A percentile compares a stretch with the other conserved stretches of the same genome.
These are phyloP conservation scores for Ciconia stormi DNA, from an alignment of 2,113 vertebrate genomes.

Conservation along the genomic window DNA sequence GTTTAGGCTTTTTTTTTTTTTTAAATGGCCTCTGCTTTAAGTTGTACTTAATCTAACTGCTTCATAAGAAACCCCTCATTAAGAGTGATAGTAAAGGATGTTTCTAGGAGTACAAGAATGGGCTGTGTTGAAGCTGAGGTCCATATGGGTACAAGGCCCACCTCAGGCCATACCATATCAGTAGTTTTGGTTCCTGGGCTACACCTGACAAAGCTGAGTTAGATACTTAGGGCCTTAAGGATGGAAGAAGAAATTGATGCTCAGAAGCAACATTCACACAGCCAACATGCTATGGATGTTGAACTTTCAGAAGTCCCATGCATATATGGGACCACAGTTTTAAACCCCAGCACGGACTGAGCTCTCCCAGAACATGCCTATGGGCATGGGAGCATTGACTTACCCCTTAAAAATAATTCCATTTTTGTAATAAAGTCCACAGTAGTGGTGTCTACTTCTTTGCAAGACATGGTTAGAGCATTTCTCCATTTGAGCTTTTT, in stretches of 20 bases:
- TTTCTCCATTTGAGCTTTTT: background rate
- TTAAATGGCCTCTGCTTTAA: background rate
- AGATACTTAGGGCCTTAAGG: background rate
- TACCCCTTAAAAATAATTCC: background rate
- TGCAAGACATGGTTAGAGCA: background rate
- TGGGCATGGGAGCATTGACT: background rate
- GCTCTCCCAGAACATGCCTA: background rate
- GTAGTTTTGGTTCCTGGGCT: background rate
- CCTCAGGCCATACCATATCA: background rate
- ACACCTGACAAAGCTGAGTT: background rate
- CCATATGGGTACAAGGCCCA: background rate
- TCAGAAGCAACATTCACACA: background rate
- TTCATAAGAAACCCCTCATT: background rate
- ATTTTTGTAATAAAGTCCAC: background rate
- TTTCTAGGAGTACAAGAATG: background rate
- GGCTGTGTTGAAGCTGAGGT: background rate
- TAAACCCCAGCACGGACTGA: background rate
- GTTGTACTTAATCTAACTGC: background rate
- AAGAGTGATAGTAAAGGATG: background rate
- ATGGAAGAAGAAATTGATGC: background rate
- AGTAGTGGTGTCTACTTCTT: background rate
- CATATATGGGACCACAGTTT: background rate
- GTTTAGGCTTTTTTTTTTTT: background rate
- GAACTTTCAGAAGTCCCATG: background rate
- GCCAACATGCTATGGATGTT: rapidly evolving